Base-by-base conservation (phyloP, 2,888 invertebrate genomes). In the Rhimphoctona megacephalus region DNA sequence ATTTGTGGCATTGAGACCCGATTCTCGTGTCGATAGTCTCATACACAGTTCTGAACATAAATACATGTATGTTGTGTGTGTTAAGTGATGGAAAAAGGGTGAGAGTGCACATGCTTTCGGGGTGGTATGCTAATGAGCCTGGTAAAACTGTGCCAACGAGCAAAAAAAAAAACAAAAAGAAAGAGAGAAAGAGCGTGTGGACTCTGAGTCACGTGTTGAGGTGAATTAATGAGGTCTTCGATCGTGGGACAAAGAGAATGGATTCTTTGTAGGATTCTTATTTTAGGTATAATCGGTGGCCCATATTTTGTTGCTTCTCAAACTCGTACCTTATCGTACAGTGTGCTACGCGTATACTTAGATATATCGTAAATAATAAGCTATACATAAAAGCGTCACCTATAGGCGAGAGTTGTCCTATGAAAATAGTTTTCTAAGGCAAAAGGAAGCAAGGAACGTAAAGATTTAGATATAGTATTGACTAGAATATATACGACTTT, bases 401-500 rank as follows among this genome's bases (percentile, higher is more conserved):
- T 19, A 17, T 46, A 9, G 9, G 30, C 8, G 17, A 25, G n/a
- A 54, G 25, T 61, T 64, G 67, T 82, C 66, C 66, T 52, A 52
- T 25, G 61, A 76, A 83, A 83, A 85, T 79, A 76, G 85, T 85
- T 66, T 43, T 36, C 25, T 19, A 39, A 57, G 52, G 77, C 52
- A 57, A 82, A 57, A 64, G 57, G 64, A 30, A 46, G n/a, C 46
- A 69, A 76, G 64, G 72, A n/a, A 70, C 36, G 46, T 72, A 49
- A 39, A 39, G 79, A 79, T 85, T 79, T 64, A 70, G 83, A 83
- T 85, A 83, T 67, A 67, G 70, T 76, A 83, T 80, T 70, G 78
- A 82, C 82, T 78, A 81, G 78, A 69, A 61, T 70, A 81, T 90
- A 89, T 88, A 90, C 89, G 81, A 87, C 74, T 90, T 74, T 90